Base-by-base conservation (phyloP, 2,113 vertebrate species). In the Lipotes vexillifer region DNA sequence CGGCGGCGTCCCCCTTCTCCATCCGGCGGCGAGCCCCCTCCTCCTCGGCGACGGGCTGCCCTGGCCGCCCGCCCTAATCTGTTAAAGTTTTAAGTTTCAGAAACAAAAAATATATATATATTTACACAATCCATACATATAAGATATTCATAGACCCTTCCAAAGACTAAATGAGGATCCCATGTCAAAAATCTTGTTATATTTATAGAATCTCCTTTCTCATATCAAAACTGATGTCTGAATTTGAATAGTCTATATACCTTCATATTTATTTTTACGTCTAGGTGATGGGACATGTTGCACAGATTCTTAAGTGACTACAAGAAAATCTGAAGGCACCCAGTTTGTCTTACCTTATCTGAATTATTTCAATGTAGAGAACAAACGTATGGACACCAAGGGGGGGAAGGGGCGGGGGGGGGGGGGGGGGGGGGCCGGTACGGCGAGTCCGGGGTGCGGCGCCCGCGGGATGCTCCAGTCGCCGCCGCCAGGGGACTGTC, bases 1-100 rank as follows among this genome's bases (percentile, higher is more conserved):
- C 68, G 1, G 3, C 68, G 1, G 33, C 66, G 52, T 91, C 83
- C 84, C 36, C 31, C 5, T 41, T 68, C 91, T 92, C 95, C 96
- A 89, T 96, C 90, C 66, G 72, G 87, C 77, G 89, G 83, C 72
- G 7, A 83, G 89, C 90, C 88, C 94, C 97, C 90, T 94, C 96
- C 96, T 84, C 61, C 94, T 18, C 25, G 29, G 83, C 95, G 33
- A n/a, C 82, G 17, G 90, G 93, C 69, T 44, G 80, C 88, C 84
- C 95, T 18, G 77, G 66, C 55, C 10, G 92, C 80, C 94, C 63
- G 93, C 96, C n/a, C n/a, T n/a, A 92, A 78, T 44, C 44, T 46
- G 7, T 57, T 93, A 89, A 83, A 96, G 17, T 57, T 82, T 7
- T 38, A 36, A 31, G 3, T 80, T 92, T 85, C 6, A 49, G 46